Base-by-base conservation (phyloP, 2,113 vertebrate genomes). In the Peromyscus maniculatus region DNA sequence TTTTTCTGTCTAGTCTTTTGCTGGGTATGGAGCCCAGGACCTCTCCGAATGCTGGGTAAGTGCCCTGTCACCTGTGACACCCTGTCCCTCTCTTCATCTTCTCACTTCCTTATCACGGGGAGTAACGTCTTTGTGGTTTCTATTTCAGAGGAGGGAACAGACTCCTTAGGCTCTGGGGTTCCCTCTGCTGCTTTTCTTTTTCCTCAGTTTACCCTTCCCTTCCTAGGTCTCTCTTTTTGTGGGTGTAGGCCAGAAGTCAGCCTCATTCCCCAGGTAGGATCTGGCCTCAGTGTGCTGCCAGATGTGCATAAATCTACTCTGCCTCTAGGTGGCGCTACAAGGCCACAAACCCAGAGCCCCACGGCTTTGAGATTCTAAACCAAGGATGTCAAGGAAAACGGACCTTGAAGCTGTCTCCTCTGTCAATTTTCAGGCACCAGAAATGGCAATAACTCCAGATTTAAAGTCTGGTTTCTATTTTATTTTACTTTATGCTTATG, bases 301-400 rank as follows among this genome's bases (percentile, higher is more conserved):
- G 9, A 9, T 22, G 57, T 22, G 13, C 49, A 24, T 49, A 57
- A 75, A 75, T 26, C 46, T 26, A 26, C 75, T 62, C 55, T 11
- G 88, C 62, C 89, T 0, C 80, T 74, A 93, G 89, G 86, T 91
- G 91, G 91, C n/a, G 69, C 87, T 69, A 62, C 52, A 57, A 55
- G 78, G 80, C 59, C 39, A 67, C 57, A 74, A 43, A 39, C 62
- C 13, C 55, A 46, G 74, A 26, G 52, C 21, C 28, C 1, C 28
- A 36, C 7, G 1, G 13, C n/a, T 39, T 10, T 13, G 36, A 19
- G 86, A 22, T 0, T 52, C 33, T 22, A 66, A 28, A 16, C 15
- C 39, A 43, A 57, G 71, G 8, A 19, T 1, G n/a, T 33, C 16
- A 33, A 75, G 71, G 26, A 43, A 36, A 15, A 86, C 12, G 36